Base-by-base conservation (phyloP, 2,113 vertebrate species). In the Ascaphus truei region DNA sequence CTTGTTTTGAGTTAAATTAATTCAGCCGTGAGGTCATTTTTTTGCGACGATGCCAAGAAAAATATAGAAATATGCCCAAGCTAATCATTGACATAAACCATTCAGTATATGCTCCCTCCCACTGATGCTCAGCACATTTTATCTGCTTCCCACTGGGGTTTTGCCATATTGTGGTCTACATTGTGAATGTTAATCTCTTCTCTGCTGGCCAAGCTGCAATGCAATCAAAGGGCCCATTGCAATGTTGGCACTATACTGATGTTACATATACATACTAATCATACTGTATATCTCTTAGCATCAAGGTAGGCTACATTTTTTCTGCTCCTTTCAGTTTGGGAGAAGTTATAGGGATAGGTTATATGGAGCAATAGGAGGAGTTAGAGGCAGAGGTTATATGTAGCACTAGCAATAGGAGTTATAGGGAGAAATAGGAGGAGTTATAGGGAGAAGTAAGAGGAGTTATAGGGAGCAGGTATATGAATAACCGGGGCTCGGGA, bases 71-170 rank as follows among this genome's bases (percentile, higher is more conserved):
- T 69, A 51, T 61, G 25, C 56, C 67, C 67, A 36, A 61, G 47
- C 56, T 61, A 61, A 69, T 69, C 56, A 69, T 18, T 60, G 57
- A 69, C 56, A 69, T 69, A 69, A 69, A 69, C 67, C 67, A 52
- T 60, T 41, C 66, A 22, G 26, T 18, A n/a, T 34, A 10, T 13
- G 23, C 57, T 61, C 67, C 45, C 6, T 51, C 57, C 47, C 45
- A 61, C n/a, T 69, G 57, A 69, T 57, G 67, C 51, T 61, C 33
- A 61, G 31, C 34, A 29, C 67, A 61, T 52, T 34, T 69, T 33
- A 51, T 60, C 56, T 51, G 22, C 12, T 61, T 26, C 45, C 67
- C 67, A 31, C 47, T 61, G 67, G 67, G 67, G 33, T 61, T 69
- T n/a, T 61, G 4, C 36, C 51, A 34, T 51, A 51, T 51, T 63